Percentiles rank a stretch among this genome's conserved stretches.
Evolutionary conservation across 2,113 vertebrate genomes (phyloP).

Genomic region (Phasianus colchicus): DNA sequence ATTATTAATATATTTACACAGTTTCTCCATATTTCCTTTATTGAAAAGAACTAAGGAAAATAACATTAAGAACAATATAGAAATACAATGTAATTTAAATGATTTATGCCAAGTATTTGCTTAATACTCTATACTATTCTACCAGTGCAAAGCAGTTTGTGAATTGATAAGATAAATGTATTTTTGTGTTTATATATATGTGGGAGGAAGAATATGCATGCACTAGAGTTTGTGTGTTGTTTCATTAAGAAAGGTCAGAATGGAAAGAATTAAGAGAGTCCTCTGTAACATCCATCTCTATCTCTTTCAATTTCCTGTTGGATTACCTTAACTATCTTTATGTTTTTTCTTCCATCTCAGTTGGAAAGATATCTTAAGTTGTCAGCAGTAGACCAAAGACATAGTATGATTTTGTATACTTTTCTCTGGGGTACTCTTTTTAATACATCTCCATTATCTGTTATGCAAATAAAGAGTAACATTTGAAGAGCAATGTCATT

Average conservation of each 20-base stretch:
- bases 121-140: neutral
- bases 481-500: neutral
- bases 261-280: conserved; percentile 27
- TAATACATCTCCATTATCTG: neutral
- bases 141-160: neutral
- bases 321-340: conserved; percentile 19
- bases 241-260: conserved; percentile 34
- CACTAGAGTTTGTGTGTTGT: neutral
- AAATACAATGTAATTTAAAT: neutral
- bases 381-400: neutral
- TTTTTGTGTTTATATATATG: neutral
- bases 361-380: neutral
- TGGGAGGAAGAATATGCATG: neutral
- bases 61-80: neutral
- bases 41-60: neutral
- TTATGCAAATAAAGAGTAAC: neutral
- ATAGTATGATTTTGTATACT: neutral
- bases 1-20: neutral
- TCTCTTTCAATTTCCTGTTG: conserved; percentile 59
- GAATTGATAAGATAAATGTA: neutral
- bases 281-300: conserved; percentile 2
- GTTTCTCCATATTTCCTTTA: neutral
- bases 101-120: neutral
- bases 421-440: neutral
- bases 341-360: conserved; percentile 27